Conservation (phyloP, 2,113 vertebrate genomes). For the Fregetta grallaria region DNA sequence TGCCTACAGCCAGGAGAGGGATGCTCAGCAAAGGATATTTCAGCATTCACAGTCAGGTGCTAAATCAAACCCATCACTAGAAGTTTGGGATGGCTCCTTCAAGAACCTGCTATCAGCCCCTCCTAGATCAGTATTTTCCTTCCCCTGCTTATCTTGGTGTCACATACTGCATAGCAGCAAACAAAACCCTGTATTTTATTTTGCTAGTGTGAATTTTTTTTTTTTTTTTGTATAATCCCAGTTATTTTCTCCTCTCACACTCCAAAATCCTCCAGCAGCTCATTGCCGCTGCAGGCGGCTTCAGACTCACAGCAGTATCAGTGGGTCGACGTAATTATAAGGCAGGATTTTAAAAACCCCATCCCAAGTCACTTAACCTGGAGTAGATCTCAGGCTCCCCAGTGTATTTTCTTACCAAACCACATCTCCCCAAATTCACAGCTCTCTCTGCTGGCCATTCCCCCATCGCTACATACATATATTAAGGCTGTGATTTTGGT, state of each 20-base stretch:
- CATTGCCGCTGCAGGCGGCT: not conserved
- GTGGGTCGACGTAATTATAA: not conserved
- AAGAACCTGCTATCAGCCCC: not conserved
- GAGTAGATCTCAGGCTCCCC: not conserved
- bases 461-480: rapidly evolving
- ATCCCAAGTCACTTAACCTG: not conserved
- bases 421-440: not conserved
- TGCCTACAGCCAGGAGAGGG: not conserved
- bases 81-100: not conserved
- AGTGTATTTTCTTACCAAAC: not conserved
- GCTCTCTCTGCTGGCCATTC: not conserved
- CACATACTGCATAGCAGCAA: not conserved
- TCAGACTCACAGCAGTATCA: not conserved
- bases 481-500: not conserved
- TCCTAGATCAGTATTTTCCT: not conserved
- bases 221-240: not conserved
- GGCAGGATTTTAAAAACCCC: not conserved
- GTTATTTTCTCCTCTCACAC: not conserved
- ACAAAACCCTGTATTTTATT: not conserved
- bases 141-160: not conserved
- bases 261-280: not conserved
- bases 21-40: not conserved
- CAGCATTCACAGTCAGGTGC: not conserved
- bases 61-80: not conserved
- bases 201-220: not conserved